phyloP scores from a whole-genome alignment of 2,888 invertebrate genomes.

The Lithophane leautieri region DNA sequence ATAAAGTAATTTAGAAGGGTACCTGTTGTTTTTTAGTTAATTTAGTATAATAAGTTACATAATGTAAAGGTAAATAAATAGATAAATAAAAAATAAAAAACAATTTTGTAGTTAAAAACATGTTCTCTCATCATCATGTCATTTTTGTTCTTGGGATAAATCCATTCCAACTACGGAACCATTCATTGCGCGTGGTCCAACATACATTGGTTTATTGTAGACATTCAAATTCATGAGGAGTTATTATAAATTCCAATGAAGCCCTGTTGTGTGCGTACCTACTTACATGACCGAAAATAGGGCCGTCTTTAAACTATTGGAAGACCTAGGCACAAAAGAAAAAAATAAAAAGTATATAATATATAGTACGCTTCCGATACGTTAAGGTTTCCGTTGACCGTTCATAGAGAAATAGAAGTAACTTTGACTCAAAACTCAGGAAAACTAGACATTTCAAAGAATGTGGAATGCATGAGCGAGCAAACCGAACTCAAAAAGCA shows the following conservation, averaged over 20 bases:
- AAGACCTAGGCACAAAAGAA: not conserved
- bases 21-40: too few relatives aligned
- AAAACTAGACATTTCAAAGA: not conserved
- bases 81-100: too few relatives aligned
- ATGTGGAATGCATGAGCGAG: not conserved
- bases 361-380: not conserved
- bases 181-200: too few relatives aligned
- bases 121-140: too few relatives aligned
- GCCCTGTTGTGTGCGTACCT: not conserved
- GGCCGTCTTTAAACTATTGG: not conserved
- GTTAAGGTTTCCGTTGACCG: not conserved
- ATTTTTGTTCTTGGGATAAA: too few relatives aligned
- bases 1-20: too few relatives aligned
- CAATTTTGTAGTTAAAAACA: too few relatives aligned
- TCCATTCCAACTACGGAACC: too few relatives aligned
- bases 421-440: not conserved
- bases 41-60: too few relatives aligned
- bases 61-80: too few relatives aligned
- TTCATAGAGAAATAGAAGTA: not conserved
- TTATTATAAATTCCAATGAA: not conserved
- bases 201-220: too few relatives aligned
- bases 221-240: not conserved
- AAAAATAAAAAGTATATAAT: too few relatives aligned
- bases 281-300: not conserved
- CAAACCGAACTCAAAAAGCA: not conserved